Conservation (phyloP, 2,113 vertebrate genomes). For the Sorex araneus region DNA sequence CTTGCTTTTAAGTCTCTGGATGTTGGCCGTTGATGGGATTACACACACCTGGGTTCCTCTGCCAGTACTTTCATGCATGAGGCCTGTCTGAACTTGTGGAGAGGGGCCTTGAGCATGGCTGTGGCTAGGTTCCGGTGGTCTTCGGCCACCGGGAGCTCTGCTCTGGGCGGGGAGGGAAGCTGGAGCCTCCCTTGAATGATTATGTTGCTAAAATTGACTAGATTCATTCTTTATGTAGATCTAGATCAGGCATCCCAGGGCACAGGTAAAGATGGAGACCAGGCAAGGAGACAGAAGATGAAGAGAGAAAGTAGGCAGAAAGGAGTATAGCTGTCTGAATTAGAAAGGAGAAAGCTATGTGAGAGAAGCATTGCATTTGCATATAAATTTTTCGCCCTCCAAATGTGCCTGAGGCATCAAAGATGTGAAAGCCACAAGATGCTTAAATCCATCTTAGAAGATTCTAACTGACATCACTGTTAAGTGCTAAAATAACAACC, state of each 20-base stretch:
- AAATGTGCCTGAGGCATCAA: background rate
- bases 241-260: background rate
- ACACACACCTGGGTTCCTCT: no score
- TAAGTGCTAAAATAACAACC: no score
- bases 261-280: background rate
- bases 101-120: no score
- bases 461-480: background rate
- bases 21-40: no score
- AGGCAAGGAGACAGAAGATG: background rate
- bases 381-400: background rate
- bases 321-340: no score
- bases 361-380: background rate
- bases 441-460: background rate
- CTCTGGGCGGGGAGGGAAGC: no score
- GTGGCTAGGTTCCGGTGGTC: no score
- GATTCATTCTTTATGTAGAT: background rate
- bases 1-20: no score
- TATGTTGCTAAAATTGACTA: background rate
- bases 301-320: background rate
- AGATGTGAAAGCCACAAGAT: constrained; percentile 15
- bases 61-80: no score
- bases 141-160: no score
- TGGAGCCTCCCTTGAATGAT: background rate
- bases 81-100: no score
- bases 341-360: background rate